Evolutionary conservation across 1,140 invertebrate genomes (phyloP).

Genomic region (Ceratitis capitata): DNA sequence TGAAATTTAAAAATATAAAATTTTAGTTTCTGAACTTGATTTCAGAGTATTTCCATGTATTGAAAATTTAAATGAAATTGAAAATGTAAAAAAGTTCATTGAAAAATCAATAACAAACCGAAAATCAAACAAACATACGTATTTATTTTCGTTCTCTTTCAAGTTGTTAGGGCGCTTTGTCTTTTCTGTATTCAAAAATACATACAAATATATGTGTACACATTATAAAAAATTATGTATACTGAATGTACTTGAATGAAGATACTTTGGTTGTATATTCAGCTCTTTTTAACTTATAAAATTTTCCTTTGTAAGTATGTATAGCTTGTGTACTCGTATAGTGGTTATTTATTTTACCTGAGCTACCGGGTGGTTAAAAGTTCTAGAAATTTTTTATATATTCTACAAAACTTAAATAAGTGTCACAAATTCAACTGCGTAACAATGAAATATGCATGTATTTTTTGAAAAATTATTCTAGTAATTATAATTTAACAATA

Average conservation of each 20-base stretch:
- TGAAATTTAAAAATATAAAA: background rate
- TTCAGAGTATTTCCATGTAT: background rate
- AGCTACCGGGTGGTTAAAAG: background rate
- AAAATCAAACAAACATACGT: background rate
- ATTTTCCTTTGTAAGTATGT: background rate
- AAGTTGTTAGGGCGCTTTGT: no score
- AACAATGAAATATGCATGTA: background rate
- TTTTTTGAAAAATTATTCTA: no score
- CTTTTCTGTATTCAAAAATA: background rate
- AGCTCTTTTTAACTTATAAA: background rate
- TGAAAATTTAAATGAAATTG: background rate
- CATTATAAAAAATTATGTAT: no score
- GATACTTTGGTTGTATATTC: background rate
- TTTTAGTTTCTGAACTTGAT: background rate
- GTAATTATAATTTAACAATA: no score
- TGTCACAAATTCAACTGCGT: no score
- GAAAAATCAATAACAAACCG: background rate
- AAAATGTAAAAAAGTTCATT: background rate
- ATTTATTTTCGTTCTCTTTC: no score
- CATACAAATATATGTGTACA: background rate
- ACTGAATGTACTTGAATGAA: background rate
- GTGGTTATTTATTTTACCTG: background rate
- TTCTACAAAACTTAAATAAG: background rate
- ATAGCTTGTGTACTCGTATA: background rate
- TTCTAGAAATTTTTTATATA: background rate